Evolutionary conservation across 2,888 invertebrate genomes (phyloP).

Genomic region (Salticus scenicus): DNA sequence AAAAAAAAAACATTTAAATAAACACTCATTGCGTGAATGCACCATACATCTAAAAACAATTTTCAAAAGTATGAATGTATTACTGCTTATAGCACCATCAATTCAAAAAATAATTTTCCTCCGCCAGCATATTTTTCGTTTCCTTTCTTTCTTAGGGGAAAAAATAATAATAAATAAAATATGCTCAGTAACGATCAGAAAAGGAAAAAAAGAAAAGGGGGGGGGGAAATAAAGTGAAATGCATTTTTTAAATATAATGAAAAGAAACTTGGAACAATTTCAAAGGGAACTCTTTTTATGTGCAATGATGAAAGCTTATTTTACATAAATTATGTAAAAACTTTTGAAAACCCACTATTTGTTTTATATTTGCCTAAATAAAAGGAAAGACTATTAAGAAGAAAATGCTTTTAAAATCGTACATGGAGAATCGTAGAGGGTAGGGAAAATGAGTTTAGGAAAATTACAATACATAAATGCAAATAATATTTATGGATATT

Average conservation of each 20-base stretch:
- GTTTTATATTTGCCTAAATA: background rate
- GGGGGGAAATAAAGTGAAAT: background rate
- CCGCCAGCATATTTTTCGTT: background rate
- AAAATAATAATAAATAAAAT: too few species aligned
- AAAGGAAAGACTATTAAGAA: background rate
- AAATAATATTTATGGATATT: background rate
- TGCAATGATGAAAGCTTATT: background rate
- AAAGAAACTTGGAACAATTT: slow-evolving; percentile 11
- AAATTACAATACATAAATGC: background rate
- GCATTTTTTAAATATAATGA: background rate
- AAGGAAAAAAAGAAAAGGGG: too few species aligned
- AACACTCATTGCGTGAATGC: too few species aligned
- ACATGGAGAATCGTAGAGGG: background rate
- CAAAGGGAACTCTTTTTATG: slow-evolving; percentile 4
- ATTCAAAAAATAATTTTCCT: too few species aligned
- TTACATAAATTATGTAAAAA: slow-evolving; percentile 2
- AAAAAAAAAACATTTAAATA: too few species aligned
- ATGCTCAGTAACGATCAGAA: background rate
- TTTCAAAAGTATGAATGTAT: too few species aligned
- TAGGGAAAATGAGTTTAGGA: background rate
- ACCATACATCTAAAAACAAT: too few species aligned
- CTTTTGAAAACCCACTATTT: background rate
- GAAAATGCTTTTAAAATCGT: background rate
- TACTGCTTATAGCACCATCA: too few species aligned
- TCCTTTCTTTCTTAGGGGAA: too few species aligned